Evolutionary conservation across 2,113 vertebrate species (phyloP).

Genomic region (Egretta garzetta): DNA sequence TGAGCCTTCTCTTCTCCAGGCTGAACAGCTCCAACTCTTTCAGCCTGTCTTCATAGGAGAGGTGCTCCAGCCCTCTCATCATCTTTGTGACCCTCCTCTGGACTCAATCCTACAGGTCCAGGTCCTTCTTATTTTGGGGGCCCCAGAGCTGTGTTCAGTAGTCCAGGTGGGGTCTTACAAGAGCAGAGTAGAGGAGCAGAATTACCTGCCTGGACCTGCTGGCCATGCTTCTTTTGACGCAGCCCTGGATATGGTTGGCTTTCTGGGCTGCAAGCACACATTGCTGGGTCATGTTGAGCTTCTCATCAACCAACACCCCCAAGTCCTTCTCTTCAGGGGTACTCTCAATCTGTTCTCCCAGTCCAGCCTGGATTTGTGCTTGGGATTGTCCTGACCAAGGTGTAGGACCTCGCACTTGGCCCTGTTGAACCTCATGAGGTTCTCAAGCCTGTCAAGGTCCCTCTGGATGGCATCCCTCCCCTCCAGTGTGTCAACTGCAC

Average conservation of each 20-base stretch:
- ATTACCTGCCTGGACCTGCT: too few species aligned
- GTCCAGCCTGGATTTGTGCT: neutral
- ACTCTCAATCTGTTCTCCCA: neutral
- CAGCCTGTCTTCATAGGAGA: neutral
- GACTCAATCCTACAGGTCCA: neutral
- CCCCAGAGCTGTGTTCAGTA: too few species aligned
- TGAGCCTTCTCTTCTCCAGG: neutral
- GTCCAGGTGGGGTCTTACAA: too few species aligned
- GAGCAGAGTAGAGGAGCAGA: too few species aligned
- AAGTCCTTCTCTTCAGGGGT: neutral
- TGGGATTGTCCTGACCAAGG: neutral
- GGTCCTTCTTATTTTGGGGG: too few species aligned
- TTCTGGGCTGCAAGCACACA: neutral
- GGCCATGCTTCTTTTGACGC: too few species aligned
- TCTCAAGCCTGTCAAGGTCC: neutral
- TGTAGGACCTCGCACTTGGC: neutral
- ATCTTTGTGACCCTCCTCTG: neutral
- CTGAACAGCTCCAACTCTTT: neutral
- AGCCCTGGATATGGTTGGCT: neutral
- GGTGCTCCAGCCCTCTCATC: neutral
- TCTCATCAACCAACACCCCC: neutral
- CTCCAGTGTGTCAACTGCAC: neutral
- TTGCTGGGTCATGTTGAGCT: accelerated
- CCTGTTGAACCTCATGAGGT: neutral
- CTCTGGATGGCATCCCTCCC: neutral